Evolutionary conservation across 2,113 vertebrate species (phyloP), one percentile per base, ranked within the genome.

Genomic region (Sciurus niger): DNA sequence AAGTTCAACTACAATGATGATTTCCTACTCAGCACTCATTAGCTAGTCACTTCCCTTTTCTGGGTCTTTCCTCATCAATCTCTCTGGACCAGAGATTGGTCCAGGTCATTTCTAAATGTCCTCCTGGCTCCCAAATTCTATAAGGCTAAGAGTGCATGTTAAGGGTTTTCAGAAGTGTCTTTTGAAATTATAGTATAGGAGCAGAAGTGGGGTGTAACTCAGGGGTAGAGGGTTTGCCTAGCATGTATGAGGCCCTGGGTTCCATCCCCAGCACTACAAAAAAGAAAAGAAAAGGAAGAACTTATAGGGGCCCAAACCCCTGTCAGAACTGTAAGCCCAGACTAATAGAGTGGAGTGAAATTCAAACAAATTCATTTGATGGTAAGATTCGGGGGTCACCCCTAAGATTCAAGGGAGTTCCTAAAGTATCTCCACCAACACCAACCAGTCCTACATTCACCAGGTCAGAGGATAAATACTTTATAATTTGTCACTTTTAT

Each of bases 341-440:
- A 77, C 37, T 51, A n/a, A 79, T 90, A 68, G 14, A 25, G 6
- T 8, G 6, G 11, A 6, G 8, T 40, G 30, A 20, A 48, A 43
- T n/a, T 90, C 53, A 46, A 77, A 78, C 20, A 74, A n/a, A 4
- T 40, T 76, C 67, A 40, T 40, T 30, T 37, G 48, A 34, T 8
- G 63, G 53, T 48, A 53, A 77, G 46, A 30, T 14, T 7, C 25
- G 17, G 3, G 3, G 43, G 8, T 30, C 16, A 24, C 8, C 13
- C 25, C 46, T 12, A 9, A 32, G 63, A 12, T 12, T 87, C 6
- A 0, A 0, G 0, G 2, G 4, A 67, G 24, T 11, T 7, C 4
- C 16, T 8, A 18, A 34, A n/a, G 20, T 8, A 20, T 28, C 48
- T 43, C 10, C 5, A 24, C 20, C 4, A 16, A 18, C 0, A 14